Conservation (phyloP, 2,888 invertebrate species). For the Dendrolimus houi region DNA sequence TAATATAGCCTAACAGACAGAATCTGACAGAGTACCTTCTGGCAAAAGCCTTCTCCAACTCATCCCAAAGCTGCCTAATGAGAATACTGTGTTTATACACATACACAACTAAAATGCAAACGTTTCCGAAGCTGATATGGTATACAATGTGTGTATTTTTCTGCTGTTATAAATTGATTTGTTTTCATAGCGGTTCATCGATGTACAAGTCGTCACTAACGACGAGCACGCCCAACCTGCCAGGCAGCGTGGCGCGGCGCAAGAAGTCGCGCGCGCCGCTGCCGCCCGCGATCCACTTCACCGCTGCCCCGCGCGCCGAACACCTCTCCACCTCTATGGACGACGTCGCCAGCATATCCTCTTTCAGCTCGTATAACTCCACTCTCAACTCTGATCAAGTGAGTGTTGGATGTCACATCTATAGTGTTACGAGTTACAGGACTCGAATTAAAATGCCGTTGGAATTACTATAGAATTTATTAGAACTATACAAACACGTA, state of each 20-base stretch:
- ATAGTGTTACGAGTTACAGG: no score
- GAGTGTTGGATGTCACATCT: slow-evolving; percentile 6
- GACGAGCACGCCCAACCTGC: slow-evolving; percentile 61
- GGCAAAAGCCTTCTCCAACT: no score
- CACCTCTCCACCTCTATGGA: slow-evolving; percentile 51
- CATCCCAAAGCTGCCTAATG: no score
- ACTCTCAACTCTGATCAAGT: slow-evolving; percentile 59
- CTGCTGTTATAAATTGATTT: neutral
- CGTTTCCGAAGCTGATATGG: no score
- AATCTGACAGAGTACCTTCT: no score
- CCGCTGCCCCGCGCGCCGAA: slow-evolving; percentile 21
- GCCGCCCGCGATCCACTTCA: slow-evolving; percentile 58
- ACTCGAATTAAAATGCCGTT: no score
- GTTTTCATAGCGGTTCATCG: slow-evolving; percentile 30
- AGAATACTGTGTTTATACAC: no score
- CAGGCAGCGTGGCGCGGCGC: slow-evolving; percentile 60
- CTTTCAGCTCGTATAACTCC: slow-evolving; percentile 60
- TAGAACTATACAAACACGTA: no score
- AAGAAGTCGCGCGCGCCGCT: slow-evolving; percentile 83
- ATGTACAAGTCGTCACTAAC: slow-evolving; percentile 53
- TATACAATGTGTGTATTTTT: no score
- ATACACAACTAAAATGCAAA: no score
- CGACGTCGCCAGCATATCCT: slow-evolving; percentile 63
- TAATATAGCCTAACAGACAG: no score
- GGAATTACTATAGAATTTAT: no score